phyloP scores from a whole-genome alignment of 2,797 vertebrate genomes.

The Pangasius djambal region DNA sequence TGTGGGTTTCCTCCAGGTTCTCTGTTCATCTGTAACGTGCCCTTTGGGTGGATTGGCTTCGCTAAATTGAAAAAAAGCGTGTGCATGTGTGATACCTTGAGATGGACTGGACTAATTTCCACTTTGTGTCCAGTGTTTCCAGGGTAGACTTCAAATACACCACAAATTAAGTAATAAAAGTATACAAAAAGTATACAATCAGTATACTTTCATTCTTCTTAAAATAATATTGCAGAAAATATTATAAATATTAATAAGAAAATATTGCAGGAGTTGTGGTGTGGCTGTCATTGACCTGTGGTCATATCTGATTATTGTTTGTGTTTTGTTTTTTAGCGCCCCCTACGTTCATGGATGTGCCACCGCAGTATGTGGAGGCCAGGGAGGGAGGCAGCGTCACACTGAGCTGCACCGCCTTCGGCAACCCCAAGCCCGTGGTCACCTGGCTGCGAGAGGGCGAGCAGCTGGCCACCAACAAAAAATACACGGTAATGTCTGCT shows the following conservation, averaged over 20 bases:
- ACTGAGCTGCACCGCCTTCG: slow-evolving; percentile 94
- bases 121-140: not conserved
- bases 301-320: slow-evolving; percentile 9
- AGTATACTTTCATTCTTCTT: not conserved
- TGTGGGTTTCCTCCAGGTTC: not conserved
- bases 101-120: not conserved
- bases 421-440: slow-evolving; percentile 96
- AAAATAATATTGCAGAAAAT: no score
- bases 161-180: not conserved
- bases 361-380: slow-evolving; percentile 95
- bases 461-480: slow-evolving; percentile 83
- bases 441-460: slow-evolving; percentile 95
- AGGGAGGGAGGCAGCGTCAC: slow-evolving; percentile 92
- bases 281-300: not conserved
- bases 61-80: not conserved
- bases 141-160: not conserved
- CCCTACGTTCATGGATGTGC: slow-evolving; percentile 93
- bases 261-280: not conserved
- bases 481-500: slow-evolving; percentile 84
- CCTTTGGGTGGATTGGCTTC: not conserved
- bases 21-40: not conserved
- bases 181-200: not conserved
- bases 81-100: not conserved
- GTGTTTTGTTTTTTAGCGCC: slow-evolving; percentile 80
- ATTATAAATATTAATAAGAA: no score